Conservation (phyloP, 1,140 invertebrate genomes). For the Phortica variegata region DNA sequence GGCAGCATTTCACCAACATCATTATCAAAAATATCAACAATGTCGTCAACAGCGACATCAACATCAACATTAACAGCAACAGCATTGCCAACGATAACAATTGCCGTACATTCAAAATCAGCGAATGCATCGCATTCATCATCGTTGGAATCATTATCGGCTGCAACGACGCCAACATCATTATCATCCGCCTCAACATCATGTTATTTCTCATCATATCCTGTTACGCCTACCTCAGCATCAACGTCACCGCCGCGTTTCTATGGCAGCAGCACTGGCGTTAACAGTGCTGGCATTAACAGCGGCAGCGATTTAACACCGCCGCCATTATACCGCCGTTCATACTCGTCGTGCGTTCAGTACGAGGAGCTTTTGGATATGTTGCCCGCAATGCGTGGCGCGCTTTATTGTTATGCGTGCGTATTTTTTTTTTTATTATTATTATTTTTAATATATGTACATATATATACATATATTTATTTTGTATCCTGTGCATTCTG, state of each 20-base stretch:
- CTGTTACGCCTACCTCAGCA: constrained; percentile 42
- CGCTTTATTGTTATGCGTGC: too few relatives aligned
- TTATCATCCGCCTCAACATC: constrained; percentile 6
- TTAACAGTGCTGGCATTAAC: too few relatives aligned
- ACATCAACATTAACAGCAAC: constrained; percentile 33
- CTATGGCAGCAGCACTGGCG: neutral
- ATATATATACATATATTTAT: too few relatives aligned
- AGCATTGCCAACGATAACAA: too few relatives aligned
- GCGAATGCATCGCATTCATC: constrained; percentile 10
- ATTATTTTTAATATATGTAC: too few relatives aligned
- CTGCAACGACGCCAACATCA: constrained; percentile 12
- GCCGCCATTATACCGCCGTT: too few relatives aligned
- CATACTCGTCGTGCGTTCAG: too few relatives aligned
- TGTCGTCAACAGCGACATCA: constrained; percentile 17
- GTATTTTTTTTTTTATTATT: too few relatives aligned
- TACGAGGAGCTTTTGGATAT: too few relatives aligned
- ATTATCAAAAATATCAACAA: neutral
- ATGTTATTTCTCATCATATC: constrained; percentile 21
- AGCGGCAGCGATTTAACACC: too few relatives aligned
- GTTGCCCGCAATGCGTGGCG: too few relatives aligned
- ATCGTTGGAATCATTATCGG: constrained; percentile 9
- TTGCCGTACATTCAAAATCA: constrained; percentile 26
- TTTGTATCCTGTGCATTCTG: too few relatives aligned
- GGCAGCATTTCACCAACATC: constrained; percentile 4
- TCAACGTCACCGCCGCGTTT: constrained; percentile 34